Conservation (phyloP, 2,888 invertebrate species). For the Neuroscelio doddi region DNA sequence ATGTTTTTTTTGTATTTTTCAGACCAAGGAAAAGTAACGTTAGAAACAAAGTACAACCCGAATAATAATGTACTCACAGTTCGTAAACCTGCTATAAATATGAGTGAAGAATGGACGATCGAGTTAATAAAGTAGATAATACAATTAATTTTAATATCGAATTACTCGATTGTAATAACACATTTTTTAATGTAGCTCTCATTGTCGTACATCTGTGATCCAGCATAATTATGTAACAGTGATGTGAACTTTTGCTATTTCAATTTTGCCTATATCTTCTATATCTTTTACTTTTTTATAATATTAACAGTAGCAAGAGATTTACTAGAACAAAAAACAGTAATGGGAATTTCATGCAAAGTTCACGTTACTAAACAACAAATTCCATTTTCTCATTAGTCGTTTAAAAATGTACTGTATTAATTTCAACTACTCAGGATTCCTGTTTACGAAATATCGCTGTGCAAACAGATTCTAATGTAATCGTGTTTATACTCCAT, state of each 20-base stretch:
- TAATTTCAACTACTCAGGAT: conserved; percentile 31
- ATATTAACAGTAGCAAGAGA: too few relatives aligned
- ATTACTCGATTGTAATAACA: conserved; percentile 5
- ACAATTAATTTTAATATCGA: conserved; percentile 28
- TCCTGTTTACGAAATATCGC: too few relatives aligned
- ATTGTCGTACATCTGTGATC: conserved; percentile 48
- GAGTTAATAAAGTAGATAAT: conserved; percentile 71
- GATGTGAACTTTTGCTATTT: conserved; percentile 18
- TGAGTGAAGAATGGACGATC: conserved; percentile 86
- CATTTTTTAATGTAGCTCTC: conserved; percentile 4
- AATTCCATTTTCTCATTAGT: conserved; percentile 21
- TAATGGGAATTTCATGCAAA: background rate
- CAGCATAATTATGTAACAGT: conserved; percentile 26
- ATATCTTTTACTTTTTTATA: too few relatives aligned
- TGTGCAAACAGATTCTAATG: too few relatives aligned
- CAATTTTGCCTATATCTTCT: too few relatives aligned
- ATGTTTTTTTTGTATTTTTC: conserved; percentile 55
- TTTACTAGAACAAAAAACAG: background rate
- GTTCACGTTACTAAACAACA: conserved; percentile 10
- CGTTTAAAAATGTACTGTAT: background rate
- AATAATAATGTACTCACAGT: conserved; percentile 82
- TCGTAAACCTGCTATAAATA: conserved; percentile 88
- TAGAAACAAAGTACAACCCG: conserved; percentile 80
- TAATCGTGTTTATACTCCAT: conserved; percentile 26
- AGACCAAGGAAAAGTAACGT: conserved; percentile 75